Evolutionary conservation across 2,888 invertebrate species (phyloP).

Genomic region (Microctonus aethiopoides): DNA sequence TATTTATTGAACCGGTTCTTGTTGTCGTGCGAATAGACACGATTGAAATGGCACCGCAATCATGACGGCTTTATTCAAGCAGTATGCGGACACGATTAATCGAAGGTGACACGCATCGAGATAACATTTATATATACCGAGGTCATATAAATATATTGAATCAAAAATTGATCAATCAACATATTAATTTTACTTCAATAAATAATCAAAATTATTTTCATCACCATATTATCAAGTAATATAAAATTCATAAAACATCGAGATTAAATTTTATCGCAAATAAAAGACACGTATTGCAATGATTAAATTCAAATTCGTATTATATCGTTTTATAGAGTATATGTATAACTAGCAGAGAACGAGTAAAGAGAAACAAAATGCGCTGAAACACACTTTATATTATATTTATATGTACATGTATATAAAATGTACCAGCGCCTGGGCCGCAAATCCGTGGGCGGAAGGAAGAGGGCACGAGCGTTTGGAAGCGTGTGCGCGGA

Average conservation of each 20-base stretch:
- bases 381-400: background rate
- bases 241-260: background rate
- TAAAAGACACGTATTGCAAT: background rate
- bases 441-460: slow-evolving; percentile 53
- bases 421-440: slow-evolving; percentile 4
- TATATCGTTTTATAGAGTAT: background rate
- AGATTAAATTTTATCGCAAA: background rate
- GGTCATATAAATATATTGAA: slow-evolving; percentile 5
- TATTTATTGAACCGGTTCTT: slow-evolving; percentile 4
- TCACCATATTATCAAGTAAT: background rate
- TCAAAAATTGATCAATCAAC: slow-evolving; percentile 1
- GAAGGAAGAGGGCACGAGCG: slow-evolving; percentile 61
- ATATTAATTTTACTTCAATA: background rate
- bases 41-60: slow-evolving; percentile 17
- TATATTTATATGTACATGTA: background rate
- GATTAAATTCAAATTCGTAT: slow-evolving; percentile 13
- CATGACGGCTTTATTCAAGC: slow-evolving; percentile 25
- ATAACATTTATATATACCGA: slow-evolving; percentile 1
- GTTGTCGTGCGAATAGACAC: background rate
- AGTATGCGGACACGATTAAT: slow-evolving; percentile 25
- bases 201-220: slow-evolving; percentile 1
- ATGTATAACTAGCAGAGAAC: background rate
- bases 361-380: background rate
- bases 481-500: slow-evolving; percentile 43
- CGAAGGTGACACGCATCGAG: slow-evolving; percentile 30